These are phyloP conservation scores for Platorchestia sp. DNA, from an alignment of 1,140 invertebrate genomes.

Conservation along the genomic window DNA sequence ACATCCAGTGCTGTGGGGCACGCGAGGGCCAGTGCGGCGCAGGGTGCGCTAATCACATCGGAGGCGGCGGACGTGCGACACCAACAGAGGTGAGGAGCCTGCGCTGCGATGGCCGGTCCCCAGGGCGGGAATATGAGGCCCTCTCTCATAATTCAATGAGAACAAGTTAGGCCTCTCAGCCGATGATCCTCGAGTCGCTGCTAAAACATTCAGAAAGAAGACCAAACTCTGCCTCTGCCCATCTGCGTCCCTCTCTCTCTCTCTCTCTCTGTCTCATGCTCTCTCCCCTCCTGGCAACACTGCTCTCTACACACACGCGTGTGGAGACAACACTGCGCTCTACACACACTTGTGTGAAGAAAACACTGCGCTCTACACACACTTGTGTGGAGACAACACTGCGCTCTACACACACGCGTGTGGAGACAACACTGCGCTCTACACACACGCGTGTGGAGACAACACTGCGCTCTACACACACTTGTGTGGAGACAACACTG, in stretches of 20 bases:
- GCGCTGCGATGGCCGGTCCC: neutral
- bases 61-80: neutral
- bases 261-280: neutral
- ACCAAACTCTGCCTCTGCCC: neutral
- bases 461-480: no score
- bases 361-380: no score
- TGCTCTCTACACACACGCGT: no score
- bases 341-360: no score
- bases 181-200: neutral
- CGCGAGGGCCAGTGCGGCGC: neutral
- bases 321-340: no score
- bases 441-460: no score
- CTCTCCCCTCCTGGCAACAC: neutral
- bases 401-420: no score
- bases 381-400: no score
- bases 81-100: neutral
- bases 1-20: neutral
- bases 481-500: no score
- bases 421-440: no score
- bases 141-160: neutral
- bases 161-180: conserved; percentile 28
- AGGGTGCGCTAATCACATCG: neutral
- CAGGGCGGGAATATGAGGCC: neutral
- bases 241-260: neutral
- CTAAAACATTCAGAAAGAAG: conserved; percentile 9